Conservation (phyloP, 2,113 vertebrate genomes). For the Felis chaus region DNA sequence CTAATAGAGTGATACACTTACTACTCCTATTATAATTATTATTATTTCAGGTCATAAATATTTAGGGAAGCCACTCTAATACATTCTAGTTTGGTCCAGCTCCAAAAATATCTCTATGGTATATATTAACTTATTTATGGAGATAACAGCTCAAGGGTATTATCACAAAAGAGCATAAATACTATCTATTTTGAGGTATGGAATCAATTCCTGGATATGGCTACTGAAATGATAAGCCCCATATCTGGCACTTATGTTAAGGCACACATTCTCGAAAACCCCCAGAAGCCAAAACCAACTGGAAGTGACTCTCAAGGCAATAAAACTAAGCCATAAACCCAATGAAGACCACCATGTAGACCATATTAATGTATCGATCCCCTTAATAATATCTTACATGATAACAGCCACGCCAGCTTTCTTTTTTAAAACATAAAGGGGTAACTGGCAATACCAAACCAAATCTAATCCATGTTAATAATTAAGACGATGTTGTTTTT, state of each 20-base stretch:
- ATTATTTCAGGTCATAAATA: not conserved
- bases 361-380: rapidly evolving
- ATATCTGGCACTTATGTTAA: not conserved
- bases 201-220: not conserved
- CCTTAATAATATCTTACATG: not conserved
- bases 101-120: not conserved
- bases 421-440: not conserved
- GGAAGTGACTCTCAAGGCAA: not conserved
- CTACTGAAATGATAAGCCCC: not conserved
- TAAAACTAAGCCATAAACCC: not conserved
- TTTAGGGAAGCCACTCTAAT: not conserved
- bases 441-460: not conserved
- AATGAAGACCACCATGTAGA: not conserved
- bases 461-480: not conserved
- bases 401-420: not conserved
- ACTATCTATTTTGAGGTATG: not conserved
- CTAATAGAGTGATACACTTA: not conserved
- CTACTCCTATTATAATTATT: not conserved
- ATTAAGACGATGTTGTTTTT: not conserved
- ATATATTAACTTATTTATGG: not conserved
- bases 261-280: not conserved
- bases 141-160: not conserved
- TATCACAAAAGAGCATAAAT: not conserved
- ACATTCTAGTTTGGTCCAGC: not conserved
- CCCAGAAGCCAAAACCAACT: not conserved